Evolutionary conservation across 2,797 vertebrate species (phyloP).

Genomic region (Numenius phaeopus): DNA sequence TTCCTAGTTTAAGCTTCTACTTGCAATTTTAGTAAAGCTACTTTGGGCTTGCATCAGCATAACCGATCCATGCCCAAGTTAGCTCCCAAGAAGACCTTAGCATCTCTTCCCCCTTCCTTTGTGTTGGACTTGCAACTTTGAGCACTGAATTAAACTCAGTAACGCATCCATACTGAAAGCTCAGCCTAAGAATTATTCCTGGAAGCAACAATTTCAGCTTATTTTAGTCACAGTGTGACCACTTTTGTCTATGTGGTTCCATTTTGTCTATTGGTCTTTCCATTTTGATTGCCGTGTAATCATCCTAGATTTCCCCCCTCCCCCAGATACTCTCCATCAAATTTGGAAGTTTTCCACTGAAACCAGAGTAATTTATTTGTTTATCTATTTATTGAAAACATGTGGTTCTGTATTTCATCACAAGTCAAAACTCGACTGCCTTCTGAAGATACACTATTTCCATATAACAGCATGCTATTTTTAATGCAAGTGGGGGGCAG

Average conservation of each 20-base stretch:
- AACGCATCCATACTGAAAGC: background rate
- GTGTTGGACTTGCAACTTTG: background rate
- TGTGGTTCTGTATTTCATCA: background rate
- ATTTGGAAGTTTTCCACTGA: background rate
- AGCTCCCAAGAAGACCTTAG: background rate
- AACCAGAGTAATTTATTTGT: background rate
- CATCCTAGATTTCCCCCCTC: background rate
- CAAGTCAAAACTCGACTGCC: background rate
- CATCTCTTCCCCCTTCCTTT: background rate
- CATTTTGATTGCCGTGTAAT: background rate
- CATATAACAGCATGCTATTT: background rate
- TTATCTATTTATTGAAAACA: background rate
- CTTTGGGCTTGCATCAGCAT: background rate
- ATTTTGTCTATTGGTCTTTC: background rate
- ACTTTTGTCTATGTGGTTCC: fast-evolving
- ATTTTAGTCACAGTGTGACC: background rate
- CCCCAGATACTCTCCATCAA: background rate
- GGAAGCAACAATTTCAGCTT: background rate
- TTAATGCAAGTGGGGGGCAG: background rate
- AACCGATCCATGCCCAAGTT: background rate
- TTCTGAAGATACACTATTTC: background rate
- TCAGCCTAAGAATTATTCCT: background rate
- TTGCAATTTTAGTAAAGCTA: background rate
- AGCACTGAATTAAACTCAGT: background rate
- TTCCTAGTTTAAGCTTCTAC: background rate